Conservation (phyloP, 1,140 invertebrate species). For the Drosophila nasuta region DNA sequence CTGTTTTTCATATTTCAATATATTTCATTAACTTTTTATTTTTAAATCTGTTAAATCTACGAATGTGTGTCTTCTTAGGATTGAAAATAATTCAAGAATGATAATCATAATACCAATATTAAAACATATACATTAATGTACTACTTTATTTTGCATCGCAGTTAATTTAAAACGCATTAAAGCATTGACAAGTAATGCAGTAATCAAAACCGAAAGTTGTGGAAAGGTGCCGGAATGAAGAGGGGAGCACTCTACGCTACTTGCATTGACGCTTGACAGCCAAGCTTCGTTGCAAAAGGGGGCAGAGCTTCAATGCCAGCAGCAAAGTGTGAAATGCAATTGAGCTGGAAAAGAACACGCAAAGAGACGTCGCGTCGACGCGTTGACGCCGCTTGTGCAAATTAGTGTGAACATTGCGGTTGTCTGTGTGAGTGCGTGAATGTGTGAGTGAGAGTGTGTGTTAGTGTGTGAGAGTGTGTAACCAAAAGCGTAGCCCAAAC, state of each 20-base stretch:
- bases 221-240: too few species aligned
- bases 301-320: constrained; percentile 13
- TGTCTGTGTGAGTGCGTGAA: constrained; percentile 10
- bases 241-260: background rate
- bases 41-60: too few species aligned
- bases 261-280: constrained; percentile 16
- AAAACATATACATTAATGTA: too few species aligned
- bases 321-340: constrained; percentile 63
- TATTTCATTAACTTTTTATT: too few species aligned
- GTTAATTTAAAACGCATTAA: background rate
- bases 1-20: too few species aligned
- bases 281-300: constrained; percentile 16
- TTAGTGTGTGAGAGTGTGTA: constrained; percentile 37
- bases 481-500: constrained; percentile 58
- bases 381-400: constrained; percentile 56
- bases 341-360: constrained; percentile 68
- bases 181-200: constrained; percentile 22
- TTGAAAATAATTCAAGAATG: too few species aligned
- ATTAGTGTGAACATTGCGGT: constrained; percentile 76
- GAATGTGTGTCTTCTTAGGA: too few species aligned
- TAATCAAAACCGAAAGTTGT: constrained; percentile 12
- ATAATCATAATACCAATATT: too few species aligned
- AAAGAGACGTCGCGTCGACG: constrained; percentile 36
- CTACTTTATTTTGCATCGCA: background rate
- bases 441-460: constrained; percentile 5